These are phyloP conservation scores for Netelia inedita DNA, from an alignment of 2,888 invertebrate genomes.

Conservation along the genomic window DNA sequence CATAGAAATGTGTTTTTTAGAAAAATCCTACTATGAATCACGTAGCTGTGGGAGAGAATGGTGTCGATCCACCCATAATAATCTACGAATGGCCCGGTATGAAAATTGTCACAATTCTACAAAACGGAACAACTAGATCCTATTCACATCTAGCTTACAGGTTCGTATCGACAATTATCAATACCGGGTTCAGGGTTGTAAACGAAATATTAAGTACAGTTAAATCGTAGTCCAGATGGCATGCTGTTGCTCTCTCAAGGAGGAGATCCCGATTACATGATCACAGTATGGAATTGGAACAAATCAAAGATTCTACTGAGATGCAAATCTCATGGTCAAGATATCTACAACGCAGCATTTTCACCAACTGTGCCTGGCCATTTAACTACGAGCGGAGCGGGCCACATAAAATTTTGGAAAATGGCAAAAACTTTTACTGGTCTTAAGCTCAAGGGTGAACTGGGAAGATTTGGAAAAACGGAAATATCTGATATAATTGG, in stretches of 20 bases:
- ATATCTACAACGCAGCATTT: conserved; percentile 92
- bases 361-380: conserved; percentile 93
- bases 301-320: conserved; percentile 91
- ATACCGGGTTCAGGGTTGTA: background rate
- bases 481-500: conserved; percentile 96
- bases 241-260: conserved; percentile 93
- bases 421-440: conserved; percentile 97
- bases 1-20: conserved; percentile 79
- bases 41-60: conserved; percentile 95
- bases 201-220: conserved; percentile 30
- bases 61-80: conserved; percentile 90
- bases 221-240: conserved; percentile 90
- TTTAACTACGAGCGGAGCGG: conserved; percentile 91
- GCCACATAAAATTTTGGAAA: conserved; percentile 97
- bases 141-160: conserved; percentile 92
- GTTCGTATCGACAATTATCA: conserved; percentile 75
- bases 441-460: conserved; percentile 93
- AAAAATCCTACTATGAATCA: conserved; percentile 89
- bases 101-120: conserved; percentile 90
- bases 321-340: conserved; percentile 93
- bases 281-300: conserved; percentile 96
- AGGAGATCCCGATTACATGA: conserved; percentile 93
- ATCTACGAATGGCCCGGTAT: conserved; percentile 94
- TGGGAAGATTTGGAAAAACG: conserved; percentile 97
- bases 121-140: conserved; percentile 90